Percentiles rank a stretch among this genome's conserved stretches.
phyloP scores from a whole-genome alignment of 1,140 invertebrate genomes.

The Megalopta genalis region DNA sequence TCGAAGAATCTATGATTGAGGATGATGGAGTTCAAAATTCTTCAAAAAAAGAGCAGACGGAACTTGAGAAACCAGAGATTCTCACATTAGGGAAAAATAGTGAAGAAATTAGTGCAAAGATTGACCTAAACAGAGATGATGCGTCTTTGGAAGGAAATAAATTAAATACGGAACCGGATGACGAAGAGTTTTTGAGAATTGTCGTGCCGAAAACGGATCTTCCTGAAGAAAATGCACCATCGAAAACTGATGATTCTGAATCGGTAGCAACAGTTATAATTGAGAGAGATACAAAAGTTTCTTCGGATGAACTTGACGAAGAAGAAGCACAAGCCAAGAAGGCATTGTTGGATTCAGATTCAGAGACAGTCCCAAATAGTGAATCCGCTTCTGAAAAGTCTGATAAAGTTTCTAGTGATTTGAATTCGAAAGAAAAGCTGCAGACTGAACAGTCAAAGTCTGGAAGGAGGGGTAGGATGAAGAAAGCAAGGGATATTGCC shows the following conservation, averaged over 20 bases:
- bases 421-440: background rate
- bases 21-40: background rate
- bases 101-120: background rate
- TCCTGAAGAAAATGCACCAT: no score
- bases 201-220: no score
- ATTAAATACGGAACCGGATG: background rate
- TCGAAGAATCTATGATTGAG: background rate
- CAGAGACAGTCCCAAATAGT: conserved; percentile 14
- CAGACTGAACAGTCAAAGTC: background rate
- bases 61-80: background rate
- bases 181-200: background rate
- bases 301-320: background rate
- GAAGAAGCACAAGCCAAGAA: conserved; percentile 26
- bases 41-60: background rate
- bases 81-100: background rate
- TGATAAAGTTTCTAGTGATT: background rate
- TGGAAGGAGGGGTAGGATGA: background rate
- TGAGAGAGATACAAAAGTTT: background rate
- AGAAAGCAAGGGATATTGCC: background rate
- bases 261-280: background rate
- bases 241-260: background rate
- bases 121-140: background rate
- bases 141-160: background rate
- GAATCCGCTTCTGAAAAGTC: background rate
- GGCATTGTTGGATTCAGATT: conserved; percentile 35